Evolutionary conservation across 2,888 invertebrate species (phyloP).

Genomic region (Scaptomyza caliginosa): DNA sequence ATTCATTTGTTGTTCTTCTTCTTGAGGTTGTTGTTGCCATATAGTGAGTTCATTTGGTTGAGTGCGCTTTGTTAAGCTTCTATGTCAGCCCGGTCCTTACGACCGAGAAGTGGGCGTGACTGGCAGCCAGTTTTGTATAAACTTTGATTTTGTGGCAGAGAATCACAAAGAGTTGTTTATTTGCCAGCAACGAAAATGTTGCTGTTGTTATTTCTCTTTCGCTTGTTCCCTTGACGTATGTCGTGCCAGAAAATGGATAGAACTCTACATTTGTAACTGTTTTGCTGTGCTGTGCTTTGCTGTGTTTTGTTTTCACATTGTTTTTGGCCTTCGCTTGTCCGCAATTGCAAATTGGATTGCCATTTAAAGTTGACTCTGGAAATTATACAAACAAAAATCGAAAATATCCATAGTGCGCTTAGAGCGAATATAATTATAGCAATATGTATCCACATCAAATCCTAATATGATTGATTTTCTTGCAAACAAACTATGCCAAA

Average conservation of each 20-base stretch:
- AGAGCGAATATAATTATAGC: background rate
- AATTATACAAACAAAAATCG: slow-evolving; percentile 18
- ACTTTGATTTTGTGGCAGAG: slow-evolving; percentile 34
- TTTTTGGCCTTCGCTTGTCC: slow-evolving; percentile 24
- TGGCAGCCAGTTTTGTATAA: slow-evolving; percentile 31
- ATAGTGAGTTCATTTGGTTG: slow-evolving; percentile 33
- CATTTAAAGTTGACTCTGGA: slow-evolving; percentile 21
- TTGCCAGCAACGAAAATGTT: slow-evolving; percentile 21
- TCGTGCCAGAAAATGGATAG: background rate
- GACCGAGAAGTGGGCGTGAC: background rate
- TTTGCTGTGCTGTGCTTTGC: no score
- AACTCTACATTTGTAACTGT: slow-evolving; percentile 27
- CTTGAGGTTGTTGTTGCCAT: background rate
- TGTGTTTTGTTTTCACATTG: slow-evolving; percentile 19
- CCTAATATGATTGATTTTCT: background rate
- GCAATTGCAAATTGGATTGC: slow-evolving; percentile 37
- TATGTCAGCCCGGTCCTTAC: background rate
- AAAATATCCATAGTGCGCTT: background rate
- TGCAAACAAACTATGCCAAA: background rate
- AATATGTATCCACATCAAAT: background rate
- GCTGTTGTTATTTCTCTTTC: slow-evolving; percentile 5
- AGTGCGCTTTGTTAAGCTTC: slow-evolving; percentile 29
- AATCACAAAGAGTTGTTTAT: slow-evolving; percentile 36
- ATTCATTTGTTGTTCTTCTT: slow-evolving; percentile 7
- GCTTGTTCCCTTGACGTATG: slow-evolving; percentile 3